These are phyloP conservation scores for Psococerastis gibbosa DNA, from an alignment of 2,888 invertebrate species.

Conservation along the genomic window DNA sequence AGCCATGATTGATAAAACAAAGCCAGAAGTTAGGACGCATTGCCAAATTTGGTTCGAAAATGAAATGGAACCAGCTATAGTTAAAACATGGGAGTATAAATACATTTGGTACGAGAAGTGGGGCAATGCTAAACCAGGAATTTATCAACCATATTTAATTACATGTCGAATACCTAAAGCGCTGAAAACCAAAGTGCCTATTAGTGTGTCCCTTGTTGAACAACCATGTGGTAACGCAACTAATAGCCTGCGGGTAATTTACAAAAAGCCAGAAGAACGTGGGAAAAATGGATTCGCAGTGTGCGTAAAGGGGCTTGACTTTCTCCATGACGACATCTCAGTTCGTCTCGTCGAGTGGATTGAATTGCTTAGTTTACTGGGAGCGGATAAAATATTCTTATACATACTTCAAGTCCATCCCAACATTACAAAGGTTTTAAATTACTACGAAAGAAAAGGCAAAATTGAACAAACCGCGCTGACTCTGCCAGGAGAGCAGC, in stretches of 20 bases:
- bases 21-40: conserved; percentile 18
- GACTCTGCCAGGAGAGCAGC: conserved; percentile 24
- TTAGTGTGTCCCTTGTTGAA: conserved; percentile 23
- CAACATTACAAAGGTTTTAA: conserved; percentile 22
- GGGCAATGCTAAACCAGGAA: conserved; percentile 24
- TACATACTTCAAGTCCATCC: conserved; percentile 27
- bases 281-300: conserved; percentile 24
- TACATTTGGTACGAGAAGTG: conserved; percentile 23
- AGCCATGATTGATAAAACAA: conserved; percentile 23
- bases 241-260: conserved; percentile 21
- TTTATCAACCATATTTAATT: conserved; percentile 21
- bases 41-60: conserved; percentile 21
- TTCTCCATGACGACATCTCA: conserved; percentile 24
- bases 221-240: conserved; percentile 21
- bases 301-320: conserved; percentile 28
- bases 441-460: conserved; percentile 19
- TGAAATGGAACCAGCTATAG: conserved; percentile 16
- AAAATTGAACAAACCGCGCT: conserved; percentile 20
- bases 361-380: conserved; percentile 25
- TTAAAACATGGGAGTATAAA: conserved; percentile 20
- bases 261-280: conserved; percentile 17
- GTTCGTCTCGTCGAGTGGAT: conserved; percentile 28
- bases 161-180: conserved; percentile 21
- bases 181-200: conserved; percentile 16
- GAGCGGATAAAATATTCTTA: conserved; percentile 26